Base-by-base conservation (phyloP, 2,888 invertebrate genomes). In the Cancer borealis region DNA sequence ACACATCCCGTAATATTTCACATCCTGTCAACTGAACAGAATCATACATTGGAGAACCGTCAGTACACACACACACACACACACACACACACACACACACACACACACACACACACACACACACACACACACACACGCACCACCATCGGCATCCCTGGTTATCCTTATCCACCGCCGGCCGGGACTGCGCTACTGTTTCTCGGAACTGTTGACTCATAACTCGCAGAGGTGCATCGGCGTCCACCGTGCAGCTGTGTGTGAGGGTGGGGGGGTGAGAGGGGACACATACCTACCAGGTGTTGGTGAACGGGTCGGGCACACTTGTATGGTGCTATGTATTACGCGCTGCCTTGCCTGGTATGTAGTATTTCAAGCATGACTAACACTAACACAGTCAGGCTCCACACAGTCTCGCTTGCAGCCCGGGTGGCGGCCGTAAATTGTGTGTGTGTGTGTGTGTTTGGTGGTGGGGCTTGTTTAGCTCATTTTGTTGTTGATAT, bases 71-170 rank as follows among this genome's bases (percentile, higher is more conserved):
- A 26, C 84, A 84, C 84, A 84, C 84, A 84, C 84, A 84, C 84
- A 84, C 84, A 84, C 39, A 84, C 14, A 39, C 84, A 84, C 84
- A 84, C 79, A 84, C 79, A 84, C 79, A 84, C 79, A 84, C 79
- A 84, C 79, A 84, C 79, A 84, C 79, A 84, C 79, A 39, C 79
- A 84, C 79, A 84, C 79, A 84, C 79, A 84, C 79, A 84, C 79
- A 84, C 79, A 84, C 79, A 84, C 79, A 84, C 79, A 73, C 66
- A 73, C 66, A 73, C 73, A 73, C n/a, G 2, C 39, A 66, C 60
- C 60, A 66, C 60, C 39, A 39, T 39, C 39, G 39, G 2, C 39
- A 39, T 39, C 39, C 39, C 39, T 39, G 39, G 39, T 39, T 39
- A 66, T 66, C 60, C 14, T 21, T 17, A 49, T 12, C 49, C 49